phyloP scores from a whole-genome alignment of 2,113 vertebrate species.

The Crocuta crocuta region DNA sequence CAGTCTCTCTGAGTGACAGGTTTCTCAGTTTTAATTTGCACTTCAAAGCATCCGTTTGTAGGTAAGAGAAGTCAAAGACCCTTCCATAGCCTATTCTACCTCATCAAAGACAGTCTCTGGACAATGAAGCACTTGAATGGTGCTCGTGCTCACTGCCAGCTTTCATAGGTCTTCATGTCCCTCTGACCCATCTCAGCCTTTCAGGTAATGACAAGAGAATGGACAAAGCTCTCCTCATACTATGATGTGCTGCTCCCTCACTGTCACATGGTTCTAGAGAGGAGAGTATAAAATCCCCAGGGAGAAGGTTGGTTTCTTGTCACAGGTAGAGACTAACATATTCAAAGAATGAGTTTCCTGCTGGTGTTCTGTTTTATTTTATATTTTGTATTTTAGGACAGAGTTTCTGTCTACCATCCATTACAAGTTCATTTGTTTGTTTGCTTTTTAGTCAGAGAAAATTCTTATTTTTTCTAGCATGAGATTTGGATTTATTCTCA shows the following conservation, averaged over 20 bases:
- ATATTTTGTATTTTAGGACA: not conserved
- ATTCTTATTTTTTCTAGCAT: not conserved
- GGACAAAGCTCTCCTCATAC: not conserved
- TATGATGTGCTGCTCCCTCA: accelerated
- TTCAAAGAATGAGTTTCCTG: not conserved
- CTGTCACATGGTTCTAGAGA: not conserved
- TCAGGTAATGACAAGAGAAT: not conserved
- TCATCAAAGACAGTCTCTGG: not conserved
- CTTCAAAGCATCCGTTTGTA: conserved; percentile 54
- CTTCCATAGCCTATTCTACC: not conserved
- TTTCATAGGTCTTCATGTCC: not conserved
- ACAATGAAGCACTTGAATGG: not conserved
- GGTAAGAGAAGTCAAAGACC: not conserved
- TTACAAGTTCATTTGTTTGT: not conserved
- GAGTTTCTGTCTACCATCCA: not conserved
- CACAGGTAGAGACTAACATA: not conserved
- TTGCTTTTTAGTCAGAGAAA: not conserved
- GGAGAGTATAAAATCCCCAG: not conserved
- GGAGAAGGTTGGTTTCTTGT: not conserved
- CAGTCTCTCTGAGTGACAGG: conserved; percentile 39
- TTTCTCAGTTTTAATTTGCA: conserved; percentile 59
- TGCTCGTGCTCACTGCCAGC: not conserved
- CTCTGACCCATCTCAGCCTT: not conserved
- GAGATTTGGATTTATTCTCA: conserved; percentile 15
- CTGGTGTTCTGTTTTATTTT: not conserved